Conservation (phyloP, 2,113 vertebrate species). For the Pachycephala philippinensis region DNA sequence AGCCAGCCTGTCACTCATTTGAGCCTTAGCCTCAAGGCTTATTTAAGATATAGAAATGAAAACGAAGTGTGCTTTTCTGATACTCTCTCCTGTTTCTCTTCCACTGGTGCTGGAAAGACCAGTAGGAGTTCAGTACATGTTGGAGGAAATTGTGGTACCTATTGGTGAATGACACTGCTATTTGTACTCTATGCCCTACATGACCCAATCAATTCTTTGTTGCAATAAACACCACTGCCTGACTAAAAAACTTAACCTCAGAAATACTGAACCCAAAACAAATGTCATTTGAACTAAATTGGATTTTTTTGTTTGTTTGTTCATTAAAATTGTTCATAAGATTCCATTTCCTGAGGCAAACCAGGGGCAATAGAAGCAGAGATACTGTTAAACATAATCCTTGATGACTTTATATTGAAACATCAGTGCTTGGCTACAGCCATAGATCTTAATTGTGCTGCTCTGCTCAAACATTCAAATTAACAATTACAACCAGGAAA, state of each 20-base stretch:
- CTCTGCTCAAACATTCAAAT: background rate
- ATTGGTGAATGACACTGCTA: constrained; percentile 68
- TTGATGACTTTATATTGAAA: background rate
- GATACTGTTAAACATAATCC: background rate
- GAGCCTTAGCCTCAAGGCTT: constrained; percentile 78
- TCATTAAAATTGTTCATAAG: constrained; percentile 66
- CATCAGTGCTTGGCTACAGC: background rate
- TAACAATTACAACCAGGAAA: background rate
- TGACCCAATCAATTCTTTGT: constrained; percentile 65
- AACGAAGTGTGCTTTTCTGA: constrained; percentile 53
- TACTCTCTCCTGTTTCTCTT: constrained; percentile 53
- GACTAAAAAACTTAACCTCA: constrained; percentile 64
- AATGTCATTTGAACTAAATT: constrained; percentile 70
- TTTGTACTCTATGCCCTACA: constrained; percentile 70
- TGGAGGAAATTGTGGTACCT: constrained; percentile 66
- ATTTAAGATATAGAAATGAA: constrained; percentile 70
- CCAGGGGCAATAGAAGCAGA: background rate
- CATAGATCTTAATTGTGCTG: background rate
- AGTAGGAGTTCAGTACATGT: constrained; percentile 55
- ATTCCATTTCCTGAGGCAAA: constrained; percentile 48
- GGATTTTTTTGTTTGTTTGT: constrained; percentile 53
- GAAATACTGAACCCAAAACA: constrained; percentile 58
- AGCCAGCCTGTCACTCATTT: constrained; percentile 76
- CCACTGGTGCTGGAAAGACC: constrained; percentile 46
- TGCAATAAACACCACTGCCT: constrained; percentile 59